These are phyloP conservation scores for Molorchus minor DNA, from an alignment of 2,888 invertebrate genomes.

Conservation along the genomic window DNA sequence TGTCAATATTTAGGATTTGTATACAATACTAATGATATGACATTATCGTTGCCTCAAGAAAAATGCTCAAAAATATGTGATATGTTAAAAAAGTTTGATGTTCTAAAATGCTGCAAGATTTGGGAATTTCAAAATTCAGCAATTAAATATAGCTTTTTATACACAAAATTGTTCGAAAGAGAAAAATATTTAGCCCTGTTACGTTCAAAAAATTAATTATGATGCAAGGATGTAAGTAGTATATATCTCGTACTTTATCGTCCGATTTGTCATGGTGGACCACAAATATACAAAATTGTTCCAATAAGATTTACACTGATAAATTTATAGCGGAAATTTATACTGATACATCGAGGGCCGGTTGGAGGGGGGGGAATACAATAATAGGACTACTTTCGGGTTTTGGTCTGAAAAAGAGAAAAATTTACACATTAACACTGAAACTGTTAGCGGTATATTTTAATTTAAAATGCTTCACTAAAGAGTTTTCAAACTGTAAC, in stretches of 20 bases:
- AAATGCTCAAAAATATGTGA: background rate
- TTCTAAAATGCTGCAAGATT: slow-evolving; percentile 14
- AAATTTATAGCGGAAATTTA: background rate
- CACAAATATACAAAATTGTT: background rate
- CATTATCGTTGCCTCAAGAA: slow-evolving; percentile 1
- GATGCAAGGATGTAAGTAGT: slow-evolving; percentile 3
- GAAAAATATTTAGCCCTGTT: slow-evolving; percentile 10
- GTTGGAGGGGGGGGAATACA: background rate
- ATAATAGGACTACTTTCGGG: background rate
- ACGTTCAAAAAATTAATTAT: slow-evolving; percentile 5
- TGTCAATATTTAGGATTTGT: slow-evolving; percentile 13
- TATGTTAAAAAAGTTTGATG: background rate
- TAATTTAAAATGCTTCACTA: slow-evolving; percentile 20
- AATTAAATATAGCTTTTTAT: slow-evolving; percentile 34
- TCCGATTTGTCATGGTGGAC: slow-evolving; percentile 14
- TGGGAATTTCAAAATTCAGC: slow-evolving; percentile 33
- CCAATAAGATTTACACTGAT: background rate
- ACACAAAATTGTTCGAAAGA: slow-evolving; percentile 26
- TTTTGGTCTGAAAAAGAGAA: slow-evolving; percentile 8
- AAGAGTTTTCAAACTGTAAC: background rate
- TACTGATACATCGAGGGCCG: background rate
- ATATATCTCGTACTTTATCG: slow-evolving; percentile 16
- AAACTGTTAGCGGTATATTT: slow-evolving; percentile 14
- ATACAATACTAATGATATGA: slow-evolving; percentile 6
- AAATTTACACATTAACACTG: slow-evolving; percentile 31